Percentiles rank a stretch among this genome's conserved stretches.
Conservation (phyloP, 2,888 invertebrate species). For the Polymixis flavicincta region DNA sequence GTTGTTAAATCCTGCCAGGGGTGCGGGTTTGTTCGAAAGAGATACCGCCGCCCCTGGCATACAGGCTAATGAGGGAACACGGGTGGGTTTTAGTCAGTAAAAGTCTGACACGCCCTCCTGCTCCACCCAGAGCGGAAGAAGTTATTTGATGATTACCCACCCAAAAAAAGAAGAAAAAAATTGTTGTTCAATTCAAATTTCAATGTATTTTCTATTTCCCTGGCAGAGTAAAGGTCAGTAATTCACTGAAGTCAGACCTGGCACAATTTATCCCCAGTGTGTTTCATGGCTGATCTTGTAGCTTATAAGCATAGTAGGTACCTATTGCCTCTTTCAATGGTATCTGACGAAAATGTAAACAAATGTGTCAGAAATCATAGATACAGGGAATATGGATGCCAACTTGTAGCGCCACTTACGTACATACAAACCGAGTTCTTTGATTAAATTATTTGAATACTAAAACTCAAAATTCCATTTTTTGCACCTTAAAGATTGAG, state of each 20-base stretch:
- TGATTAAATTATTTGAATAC: background rate
- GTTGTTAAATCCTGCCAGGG: too few species aligned
- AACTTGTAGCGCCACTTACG: background rate
- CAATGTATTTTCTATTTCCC: background rate
- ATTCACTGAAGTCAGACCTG: background rate
- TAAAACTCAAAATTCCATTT: background rate
- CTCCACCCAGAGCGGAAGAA: too few species aligned
- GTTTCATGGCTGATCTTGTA: too few species aligned
- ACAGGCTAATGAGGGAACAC: too few species aligned
- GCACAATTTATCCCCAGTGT: background rate
- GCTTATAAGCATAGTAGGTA: background rate
- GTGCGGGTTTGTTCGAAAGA: too few species aligned
- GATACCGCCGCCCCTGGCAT: too few species aligned
- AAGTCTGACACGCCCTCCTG: too few species aligned
- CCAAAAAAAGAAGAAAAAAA: too few species aligned
- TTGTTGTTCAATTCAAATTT: too few species aligned
- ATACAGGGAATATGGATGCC: background rate
- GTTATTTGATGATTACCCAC: too few species aligned
- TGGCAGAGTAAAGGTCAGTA: background rate
- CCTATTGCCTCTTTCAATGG: background rate
- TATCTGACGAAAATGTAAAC: background rate
- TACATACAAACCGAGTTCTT: background rate
- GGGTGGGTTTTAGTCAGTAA: too few species aligned
- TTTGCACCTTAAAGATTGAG: too few species aligned
- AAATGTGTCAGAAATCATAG: background rate